Base-by-base conservation (phyloP, 2,113 vertebrate genomes). In the Platysteira castanea region DNA sequence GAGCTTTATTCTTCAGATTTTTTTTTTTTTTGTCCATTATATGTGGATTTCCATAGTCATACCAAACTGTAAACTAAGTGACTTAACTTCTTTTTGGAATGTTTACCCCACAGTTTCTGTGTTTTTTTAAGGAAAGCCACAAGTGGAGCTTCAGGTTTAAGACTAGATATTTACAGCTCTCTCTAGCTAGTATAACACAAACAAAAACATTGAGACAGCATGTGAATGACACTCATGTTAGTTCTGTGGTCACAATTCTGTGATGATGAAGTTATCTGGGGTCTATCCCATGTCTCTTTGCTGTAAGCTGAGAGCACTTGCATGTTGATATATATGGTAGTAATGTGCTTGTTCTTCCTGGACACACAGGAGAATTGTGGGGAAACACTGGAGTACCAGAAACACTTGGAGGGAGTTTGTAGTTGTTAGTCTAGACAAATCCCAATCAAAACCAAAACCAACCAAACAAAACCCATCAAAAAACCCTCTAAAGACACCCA, bases 291-390 rank as follows among this genome's bases (percentile, higher is more conserved):
- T 50, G 37, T 33, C 54, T 84, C 41, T 71, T 33, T 56, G 14
- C 50, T 64, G 15, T 41, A 46, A 85, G 33, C 11, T 42, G 76
- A 86, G 52, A 74, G 24, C 7, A 19, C 46, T 80, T 86, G 8
- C n/a, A 13, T 0, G 0, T 39, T 73, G 28, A 4, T 50, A 7
- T 17, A 18, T 31, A 10, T 53, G 13, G 27, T 8, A 31, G 18
- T 46, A 87, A 59, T 30, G 20, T 71, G 17, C 24, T 21, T 59
- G 5, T n/a, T 87, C 42, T 70, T 63, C 35, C 56, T 71, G n/a
- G 27, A 50, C 63, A 33, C 7, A 4, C 3, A 37, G 20, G 26
- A 61, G 16, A 81, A 35, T 63, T 67, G 22, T 78, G 52, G 47
- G 42, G 59, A 68, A 84, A 80, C 17, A 26, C 39, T 59, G 28